Conservation (phyloP, 2,888 invertebrate species). For the Mesoligia furuncula region DNA sequence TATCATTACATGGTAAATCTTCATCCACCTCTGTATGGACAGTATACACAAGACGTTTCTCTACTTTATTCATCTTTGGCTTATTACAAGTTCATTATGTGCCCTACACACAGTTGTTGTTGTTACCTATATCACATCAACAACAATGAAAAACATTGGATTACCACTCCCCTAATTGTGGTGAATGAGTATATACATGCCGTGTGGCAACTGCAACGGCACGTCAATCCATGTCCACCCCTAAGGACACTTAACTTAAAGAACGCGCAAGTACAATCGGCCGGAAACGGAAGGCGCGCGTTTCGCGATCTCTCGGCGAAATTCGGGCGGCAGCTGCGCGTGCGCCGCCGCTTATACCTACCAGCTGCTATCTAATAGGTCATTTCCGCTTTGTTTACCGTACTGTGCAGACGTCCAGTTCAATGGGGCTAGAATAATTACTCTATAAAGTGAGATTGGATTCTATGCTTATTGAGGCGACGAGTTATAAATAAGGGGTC, state of each 20-base stretch:
- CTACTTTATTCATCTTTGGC: neutral
- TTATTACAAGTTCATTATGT: neutral
- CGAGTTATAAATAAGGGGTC: conserved; percentile 38
- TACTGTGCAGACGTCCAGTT: conserved; percentile 65
- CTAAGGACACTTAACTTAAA: conserved; percentile 67
- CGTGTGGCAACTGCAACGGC: conserved; percentile 55
- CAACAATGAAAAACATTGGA: conserved; percentile 65
- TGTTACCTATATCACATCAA: conserved; percentile 37
- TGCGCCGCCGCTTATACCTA: conserved; percentile 78
- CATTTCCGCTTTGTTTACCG: conserved; percentile 84
- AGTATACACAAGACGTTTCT: neutral
- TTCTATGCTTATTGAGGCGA: conserved; percentile 48
- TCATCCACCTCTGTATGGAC: neutral
- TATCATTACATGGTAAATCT: neutral
- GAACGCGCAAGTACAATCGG: conserved; percentile 83
- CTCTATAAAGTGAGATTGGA: conserved; percentile 48
- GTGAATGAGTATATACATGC: conserved; percentile 54
- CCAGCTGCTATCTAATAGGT: conserved; percentile 87
- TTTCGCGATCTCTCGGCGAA: conserved; percentile 89
- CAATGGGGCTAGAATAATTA: conserved; percentile 61
- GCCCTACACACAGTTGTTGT: neutral
- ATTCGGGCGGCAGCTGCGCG: conserved; percentile 88
- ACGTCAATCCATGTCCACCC: conserved; percentile 85
- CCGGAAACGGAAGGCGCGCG: conserved; percentile 90
- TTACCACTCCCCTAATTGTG: conserved; percentile 69